Evolutionary conservation across 2,797 vertebrate genomes (phyloP).

Genomic region (Betta splendens): DNA sequence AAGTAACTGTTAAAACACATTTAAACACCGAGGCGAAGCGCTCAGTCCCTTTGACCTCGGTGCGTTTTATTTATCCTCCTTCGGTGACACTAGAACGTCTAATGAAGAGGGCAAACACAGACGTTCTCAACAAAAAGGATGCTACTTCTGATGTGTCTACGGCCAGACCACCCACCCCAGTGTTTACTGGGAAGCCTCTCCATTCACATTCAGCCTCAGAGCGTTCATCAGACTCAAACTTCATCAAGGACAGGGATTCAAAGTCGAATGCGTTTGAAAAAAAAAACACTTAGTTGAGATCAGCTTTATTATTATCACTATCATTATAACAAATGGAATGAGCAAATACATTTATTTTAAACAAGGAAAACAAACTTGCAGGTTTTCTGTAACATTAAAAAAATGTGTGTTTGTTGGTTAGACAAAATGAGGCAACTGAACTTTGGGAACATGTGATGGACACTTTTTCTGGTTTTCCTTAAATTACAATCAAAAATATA

Average conservation of each 20-base stretch:
- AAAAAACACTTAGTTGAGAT: too few relatives aligned
- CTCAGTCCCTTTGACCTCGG: constrained; percentile 71
- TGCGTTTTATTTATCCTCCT: constrained; percentile 69
- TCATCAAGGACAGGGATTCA: neutral
- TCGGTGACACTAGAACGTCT: constrained; percentile 78
- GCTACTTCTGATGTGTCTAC: constrained; percentile 34
- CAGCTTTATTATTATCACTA: too few relatives aligned
- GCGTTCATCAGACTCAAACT: neutral
- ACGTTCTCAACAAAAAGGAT: constrained; percentile 63
- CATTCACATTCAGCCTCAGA: constrained; percentile 15
- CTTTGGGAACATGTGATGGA: neutral
- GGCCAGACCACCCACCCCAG: constrained; percentile 69
- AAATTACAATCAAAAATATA: too few relatives aligned
- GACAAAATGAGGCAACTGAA: neutral
- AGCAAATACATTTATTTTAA: too few relatives aligned
- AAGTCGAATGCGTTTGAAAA: neutral
- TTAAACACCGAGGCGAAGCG: constrained; percentile 67
- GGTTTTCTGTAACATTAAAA: too few relatives aligned
- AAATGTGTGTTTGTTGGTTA: neutral
- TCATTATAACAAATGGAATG: too few relatives aligned
- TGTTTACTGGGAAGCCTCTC: constrained; percentile 56
- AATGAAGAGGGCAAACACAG: constrained; percentile 86
- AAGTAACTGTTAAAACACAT: constrained; percentile 81
- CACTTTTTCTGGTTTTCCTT: neutral
- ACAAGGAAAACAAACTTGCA: too few relatives aligned